A percentile compares a stretch with the other conserved stretches of the same genome.
phyloP scores from a whole-genome alignment of 1,140 invertebrate species.

The Drosophila azteca region DNA sequence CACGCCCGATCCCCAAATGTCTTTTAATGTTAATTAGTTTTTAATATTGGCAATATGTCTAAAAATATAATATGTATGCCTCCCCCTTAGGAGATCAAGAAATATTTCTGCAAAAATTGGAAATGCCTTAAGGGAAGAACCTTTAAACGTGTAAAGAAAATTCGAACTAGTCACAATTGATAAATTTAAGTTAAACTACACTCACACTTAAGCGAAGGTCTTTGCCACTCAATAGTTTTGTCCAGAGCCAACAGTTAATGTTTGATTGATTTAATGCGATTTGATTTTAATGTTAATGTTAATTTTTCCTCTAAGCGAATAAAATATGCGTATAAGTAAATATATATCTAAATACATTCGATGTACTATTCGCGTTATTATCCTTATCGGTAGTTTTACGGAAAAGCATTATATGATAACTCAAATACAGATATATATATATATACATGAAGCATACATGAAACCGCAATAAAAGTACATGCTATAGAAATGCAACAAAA shows the following conservation, averaged over 20 bases:
- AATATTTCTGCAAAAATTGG: conserved; percentile 21
- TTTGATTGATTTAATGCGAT: conserved; percentile 10
- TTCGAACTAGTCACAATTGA: conserved; percentile 82
- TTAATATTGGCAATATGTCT: conserved; percentile 55
- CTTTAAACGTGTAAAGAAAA: conserved; percentile 80
- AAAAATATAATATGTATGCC: too few species aligned
- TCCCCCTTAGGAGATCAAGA: too few species aligned
- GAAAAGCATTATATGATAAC: conserved; percentile 27
- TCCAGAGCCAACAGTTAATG: neutral
- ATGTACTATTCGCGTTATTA: conserved; percentile 35
- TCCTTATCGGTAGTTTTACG: conserved; percentile 40
- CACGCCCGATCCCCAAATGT: conserved; percentile 40
- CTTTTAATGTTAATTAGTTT: conserved; percentile 78
- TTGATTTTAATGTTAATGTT: conserved; percentile 8
- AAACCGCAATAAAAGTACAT: conserved; percentile 53
- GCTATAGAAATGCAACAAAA: conserved; percentile 43
- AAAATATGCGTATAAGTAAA: conserved; percentile 6
- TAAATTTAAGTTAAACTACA: conserved; percentile 79
- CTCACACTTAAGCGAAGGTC: conserved; percentile 37
- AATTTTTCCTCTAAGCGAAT: conserved; percentile 9
- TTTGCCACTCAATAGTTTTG: conserved; percentile 20
- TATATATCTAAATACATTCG: conserved; percentile 3
- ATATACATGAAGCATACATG: conserved; percentile 35
- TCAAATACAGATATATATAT: conserved; percentile 15
- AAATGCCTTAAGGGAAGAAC: conserved; percentile 41